Conservation (phyloP, 37 sponge, comb jelly and placozoan genomes). For the Oscarella lobularis region DNA sequence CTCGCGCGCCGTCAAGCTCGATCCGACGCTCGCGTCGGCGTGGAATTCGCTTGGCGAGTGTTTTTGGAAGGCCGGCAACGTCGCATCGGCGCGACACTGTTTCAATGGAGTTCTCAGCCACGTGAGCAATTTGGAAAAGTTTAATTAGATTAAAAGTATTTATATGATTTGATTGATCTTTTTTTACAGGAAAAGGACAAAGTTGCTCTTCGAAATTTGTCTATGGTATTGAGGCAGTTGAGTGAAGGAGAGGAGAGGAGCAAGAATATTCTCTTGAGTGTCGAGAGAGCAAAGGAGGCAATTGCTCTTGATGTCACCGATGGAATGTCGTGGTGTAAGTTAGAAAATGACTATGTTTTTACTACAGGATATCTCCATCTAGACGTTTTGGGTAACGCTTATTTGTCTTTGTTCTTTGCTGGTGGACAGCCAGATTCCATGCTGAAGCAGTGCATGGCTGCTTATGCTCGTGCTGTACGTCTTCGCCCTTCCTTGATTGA, state of each 20-base stretch:
- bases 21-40: slow-evolving; percentile 40
- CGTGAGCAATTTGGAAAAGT: slow-evolving; percentile 12
- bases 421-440: slow-evolving; percentile 23
- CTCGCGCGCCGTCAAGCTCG: slow-evolving; percentile 49
- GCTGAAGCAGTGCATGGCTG: slow-evolving; percentile 33
- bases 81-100: slow-evolving; percentile 58
- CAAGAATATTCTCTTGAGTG: slow-evolving; percentile 31
- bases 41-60: slow-evolving; percentile 72
- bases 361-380: slow-evolving; percentile 6
- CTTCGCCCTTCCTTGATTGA: too few relatives aligned
- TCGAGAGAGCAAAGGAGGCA: slow-evolving; percentile 66
- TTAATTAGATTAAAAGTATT: neutral
- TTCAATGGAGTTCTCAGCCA: slow-evolving; percentile 46
- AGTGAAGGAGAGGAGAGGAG: slow-evolving; percentile 26
- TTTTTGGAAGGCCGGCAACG: slow-evolving; percentile 68
- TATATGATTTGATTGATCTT: slow-evolving; percentile 3
- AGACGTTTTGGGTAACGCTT: slow-evolving; percentile 73
- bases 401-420: slow-evolving; percentile 51
- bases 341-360: neutral
- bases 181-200: slow-evolving; percentile 31
- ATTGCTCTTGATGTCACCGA: slow-evolving; percentile 56
- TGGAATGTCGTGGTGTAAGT: slow-evolving; percentile 75
- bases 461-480: slow-evolving; percentile 62
- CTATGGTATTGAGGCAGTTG: slow-evolving; percentile 59
- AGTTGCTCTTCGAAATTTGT: slow-evolving; percentile 46